Evolutionary conservation across 2,888 invertebrate genomes (phyloP).

Genomic region (Parnassius orleans): DNA sequence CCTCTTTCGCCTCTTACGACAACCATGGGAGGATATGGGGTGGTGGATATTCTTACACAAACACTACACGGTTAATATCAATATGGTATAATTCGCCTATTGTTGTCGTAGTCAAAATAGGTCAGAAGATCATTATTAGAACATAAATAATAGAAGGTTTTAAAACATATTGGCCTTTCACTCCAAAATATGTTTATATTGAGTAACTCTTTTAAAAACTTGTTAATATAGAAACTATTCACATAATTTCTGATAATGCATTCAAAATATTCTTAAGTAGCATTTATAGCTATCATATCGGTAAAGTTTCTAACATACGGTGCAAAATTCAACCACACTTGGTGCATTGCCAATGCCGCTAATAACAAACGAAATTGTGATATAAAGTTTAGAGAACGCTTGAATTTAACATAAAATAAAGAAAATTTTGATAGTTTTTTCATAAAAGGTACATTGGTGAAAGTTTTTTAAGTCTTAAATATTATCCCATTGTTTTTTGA

Average conservation of each 20-base stretch:
- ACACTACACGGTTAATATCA: too few species aligned
- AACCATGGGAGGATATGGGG: too few species aligned
- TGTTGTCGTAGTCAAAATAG: too few species aligned
- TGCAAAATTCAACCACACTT: constrained; percentile 8
- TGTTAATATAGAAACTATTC: constrained; percentile 5
- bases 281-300: constrained; percentile 14
- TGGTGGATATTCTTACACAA: too few species aligned
- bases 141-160: background rate
- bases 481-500: constrained; percentile 42
- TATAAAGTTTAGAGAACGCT: constrained; percentile 18
- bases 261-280: constrained; percentile 23
- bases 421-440: constrained; percentile 11
- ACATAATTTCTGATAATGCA: constrained; percentile 11
- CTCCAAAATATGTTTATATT: background rate
- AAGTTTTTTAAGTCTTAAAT: constrained; percentile 29
- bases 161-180: background rate
- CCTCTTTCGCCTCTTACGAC: too few species aligned
- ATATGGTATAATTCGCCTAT: too few species aligned
- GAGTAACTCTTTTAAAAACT: constrained; percentile 1
- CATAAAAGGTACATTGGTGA: constrained; percentile 24
- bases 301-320: constrained; percentile 20
- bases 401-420: constrained; percentile 11
- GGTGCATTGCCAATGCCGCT: constrained; percentile 22
- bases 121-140: background rate
- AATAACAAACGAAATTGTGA: constrained; percentile 13